These are phyloP conservation scores for Lasioglossum marginatum DNA, from an alignment of 2,888 invertebrate species.

Conservation along the genomic window DNA sequence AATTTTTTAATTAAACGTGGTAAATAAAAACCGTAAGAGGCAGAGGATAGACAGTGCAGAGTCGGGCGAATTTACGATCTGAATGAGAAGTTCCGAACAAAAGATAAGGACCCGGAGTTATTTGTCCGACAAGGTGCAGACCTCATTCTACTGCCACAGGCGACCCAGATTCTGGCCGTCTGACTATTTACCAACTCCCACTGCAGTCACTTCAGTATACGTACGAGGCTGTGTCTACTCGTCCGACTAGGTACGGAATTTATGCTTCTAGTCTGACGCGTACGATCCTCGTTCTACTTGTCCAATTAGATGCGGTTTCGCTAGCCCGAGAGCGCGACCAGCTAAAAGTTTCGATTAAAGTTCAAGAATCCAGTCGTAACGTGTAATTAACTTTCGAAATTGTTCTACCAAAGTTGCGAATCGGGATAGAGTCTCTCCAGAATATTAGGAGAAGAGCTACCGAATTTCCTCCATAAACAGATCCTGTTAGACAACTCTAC, in stretches of 20 bases:
- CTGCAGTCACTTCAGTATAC: neutral
- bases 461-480: neutral
- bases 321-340: neutral
- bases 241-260: conserved; percentile 1
- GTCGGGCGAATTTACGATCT: neutral
- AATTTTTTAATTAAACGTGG: neutral
- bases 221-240: neutral
- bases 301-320: conserved; percentile 6
- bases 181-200: neutral
- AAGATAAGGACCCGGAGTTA: neutral
- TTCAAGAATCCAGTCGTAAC: neutral
- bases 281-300: conserved; percentile 6
- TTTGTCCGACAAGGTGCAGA: neutral
- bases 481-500: neutral
- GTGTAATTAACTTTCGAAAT: neutral
- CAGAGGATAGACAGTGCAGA: neutral
- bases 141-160: neutral
- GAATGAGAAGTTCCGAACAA: neutral
- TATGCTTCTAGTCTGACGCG: neutral
- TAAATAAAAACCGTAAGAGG: neutral
- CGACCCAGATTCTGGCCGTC: neutral
- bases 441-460: neutral
- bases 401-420: neutral
- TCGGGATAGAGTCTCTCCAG: neutral
- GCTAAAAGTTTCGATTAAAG: neutral